phyloP scores from a whole-genome alignment of 2,113 vertebrate species.

The Scatophagus argus region DNA sequence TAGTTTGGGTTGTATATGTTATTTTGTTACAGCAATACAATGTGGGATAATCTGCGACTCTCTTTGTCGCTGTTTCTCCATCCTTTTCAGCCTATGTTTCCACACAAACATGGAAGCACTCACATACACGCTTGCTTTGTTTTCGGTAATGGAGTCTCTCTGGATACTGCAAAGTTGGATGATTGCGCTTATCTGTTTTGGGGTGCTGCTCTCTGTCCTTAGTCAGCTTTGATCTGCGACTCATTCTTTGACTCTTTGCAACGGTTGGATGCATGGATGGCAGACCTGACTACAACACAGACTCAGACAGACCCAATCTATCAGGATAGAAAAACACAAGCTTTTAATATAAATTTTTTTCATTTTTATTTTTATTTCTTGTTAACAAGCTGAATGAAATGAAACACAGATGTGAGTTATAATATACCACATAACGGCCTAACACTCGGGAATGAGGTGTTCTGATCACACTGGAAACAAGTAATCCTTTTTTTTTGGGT shows the following conservation, averaged over 20 bases:
- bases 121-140: constrained; percentile 17
- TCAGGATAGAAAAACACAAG: background rate
- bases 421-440: constrained; percentile 10
- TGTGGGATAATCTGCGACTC: background rate
- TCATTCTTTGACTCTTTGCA: constrained; percentile 33
- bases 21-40: background rate
- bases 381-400: constrained; percentile 5
- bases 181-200: constrained; percentile 50
- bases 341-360: background rate
- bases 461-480: background rate
- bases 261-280: constrained; percentile 14
- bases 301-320: background rate
- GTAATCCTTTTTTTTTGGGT: constrained; percentile 12
- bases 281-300: background rate
- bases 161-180: constrained; percentile 26
- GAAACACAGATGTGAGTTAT: background rate
- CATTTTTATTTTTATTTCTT: background rate
- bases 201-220: constrained; percentile 30
- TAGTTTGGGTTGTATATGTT: background rate
- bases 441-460: background rate
- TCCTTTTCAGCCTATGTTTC: background rate
- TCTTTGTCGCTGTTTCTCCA: background rate
- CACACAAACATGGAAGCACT: background rate
- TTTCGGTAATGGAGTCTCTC: constrained; percentile 39
- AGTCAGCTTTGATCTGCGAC: constrained; percentile 47